Evolutionary conservation across 2,888 invertebrate genomes (phyloP).

Genomic region (Marronus borbonicus): DNA sequence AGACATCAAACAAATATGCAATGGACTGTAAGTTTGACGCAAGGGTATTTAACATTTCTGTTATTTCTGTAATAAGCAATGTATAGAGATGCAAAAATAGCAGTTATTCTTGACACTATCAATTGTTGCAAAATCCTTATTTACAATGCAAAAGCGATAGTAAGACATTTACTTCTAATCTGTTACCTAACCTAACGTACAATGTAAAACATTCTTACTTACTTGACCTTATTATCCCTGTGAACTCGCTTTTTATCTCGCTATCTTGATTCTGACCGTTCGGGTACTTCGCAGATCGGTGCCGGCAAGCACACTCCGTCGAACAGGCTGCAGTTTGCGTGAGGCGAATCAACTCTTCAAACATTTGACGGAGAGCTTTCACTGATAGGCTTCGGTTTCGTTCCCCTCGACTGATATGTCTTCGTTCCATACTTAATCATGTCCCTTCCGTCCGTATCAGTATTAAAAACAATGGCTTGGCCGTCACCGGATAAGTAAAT

Average conservation of each 20-base stretch:
- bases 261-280: not conserved
- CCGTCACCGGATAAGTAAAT: conserved; percentile 8
- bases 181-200: too few relatives aligned
- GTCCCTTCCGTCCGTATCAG: conserved; percentile 24
- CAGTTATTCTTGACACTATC: too few relatives aligned
- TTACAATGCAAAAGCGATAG: too few relatives aligned
- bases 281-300: not conserved
- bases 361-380: conserved; percentile 37
- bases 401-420: conserved; percentile 10
- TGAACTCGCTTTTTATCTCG: not conserved
- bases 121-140: too few relatives aligned
- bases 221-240: too few relatives aligned
- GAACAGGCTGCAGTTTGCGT: conserved; percentile 10
- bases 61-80: too few relatives aligned
- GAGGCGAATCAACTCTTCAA: conserved; percentile 32
- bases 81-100: too few relatives aligned
- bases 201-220: too few relatives aligned
- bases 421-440: conserved; percentile 42
- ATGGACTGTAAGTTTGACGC: too few relatives aligned
- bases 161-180: too few relatives aligned
- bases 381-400: conserved; percentile 9
- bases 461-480: conserved; percentile 12
- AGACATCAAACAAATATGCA: too few relatives aligned
- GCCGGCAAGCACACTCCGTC: not conserved
- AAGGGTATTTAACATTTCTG: too few relatives aligned